Conservation (phyloP, 2,888 invertebrate genomes). For the Chirona hameri region DNA sequence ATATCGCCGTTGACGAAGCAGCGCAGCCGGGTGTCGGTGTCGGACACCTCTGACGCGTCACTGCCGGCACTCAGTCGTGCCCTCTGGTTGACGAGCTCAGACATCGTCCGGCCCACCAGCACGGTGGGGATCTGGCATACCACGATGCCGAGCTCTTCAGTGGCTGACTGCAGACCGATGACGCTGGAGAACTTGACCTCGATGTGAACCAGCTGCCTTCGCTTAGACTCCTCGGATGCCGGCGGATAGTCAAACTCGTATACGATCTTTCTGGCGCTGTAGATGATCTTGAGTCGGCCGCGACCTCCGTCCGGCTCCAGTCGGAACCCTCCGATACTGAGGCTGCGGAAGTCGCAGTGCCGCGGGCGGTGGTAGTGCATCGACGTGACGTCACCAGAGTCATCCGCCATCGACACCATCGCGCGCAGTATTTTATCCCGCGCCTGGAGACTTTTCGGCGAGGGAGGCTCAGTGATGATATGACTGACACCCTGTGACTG, state of each 20-base stretch:
- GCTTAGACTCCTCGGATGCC: neutral
- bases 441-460: neutral
- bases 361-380: slow-evolving; percentile 23
- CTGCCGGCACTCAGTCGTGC: too few species aligned
- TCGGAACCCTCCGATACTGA: neutral
- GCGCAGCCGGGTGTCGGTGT: neutral
- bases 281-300: slow-evolving; percentile 9
- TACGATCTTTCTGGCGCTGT: neutral
- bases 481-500: neutral
- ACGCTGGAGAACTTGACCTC: slow-evolving; percentile 23
- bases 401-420: neutral
- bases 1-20: neutral
- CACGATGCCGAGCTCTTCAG: neutral
- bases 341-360: neutral
- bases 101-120: neutral
- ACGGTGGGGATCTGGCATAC: neutral
- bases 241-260: slow-evolving; percentile 5
- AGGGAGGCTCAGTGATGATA: neutral
- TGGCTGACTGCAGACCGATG: neutral
- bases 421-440: slow-evolving; percentile 8
- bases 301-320: neutral
- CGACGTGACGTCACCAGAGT: neutral
- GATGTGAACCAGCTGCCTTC: neutral
- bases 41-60: neutral
- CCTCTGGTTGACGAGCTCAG: neutral